These are phyloP conservation scores for Otis tarda DNA, from an alignment of 2,113 vertebrate genomes.

Conservation along the genomic window DNA sequence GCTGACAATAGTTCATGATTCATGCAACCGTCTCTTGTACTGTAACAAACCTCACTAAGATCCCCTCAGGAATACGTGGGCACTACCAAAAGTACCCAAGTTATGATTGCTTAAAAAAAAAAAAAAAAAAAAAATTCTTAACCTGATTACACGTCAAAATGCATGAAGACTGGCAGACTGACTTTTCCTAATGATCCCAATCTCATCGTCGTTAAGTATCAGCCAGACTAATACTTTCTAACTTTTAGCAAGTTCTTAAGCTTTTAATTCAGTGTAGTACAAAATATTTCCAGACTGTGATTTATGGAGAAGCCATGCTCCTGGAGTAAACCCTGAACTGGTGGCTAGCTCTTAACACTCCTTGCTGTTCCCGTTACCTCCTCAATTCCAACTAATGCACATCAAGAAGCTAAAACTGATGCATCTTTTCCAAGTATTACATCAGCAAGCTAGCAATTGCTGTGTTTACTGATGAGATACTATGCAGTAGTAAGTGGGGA, in stretches of 20 bases:
- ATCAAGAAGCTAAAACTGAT: not conserved
- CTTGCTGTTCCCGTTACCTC: not conserved
- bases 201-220: not conserved
- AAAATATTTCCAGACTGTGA: not conserved
- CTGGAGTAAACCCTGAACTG: not conserved
- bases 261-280: not conserved
- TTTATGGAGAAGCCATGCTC: not conserved
- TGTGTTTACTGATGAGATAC: not conserved
- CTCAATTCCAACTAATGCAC: not conserved
- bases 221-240: not conserved
- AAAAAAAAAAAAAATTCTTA: not conserved
- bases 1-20: not conserved
- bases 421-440: not conserved
- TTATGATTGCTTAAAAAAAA: not conserved
- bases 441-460: not conserved
- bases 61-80: not conserved
- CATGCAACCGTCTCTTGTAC: not conserved
- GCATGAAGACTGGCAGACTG: not conserved
- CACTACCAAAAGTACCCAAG: not conserved
- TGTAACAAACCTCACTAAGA: slow-evolving; percentile 40
- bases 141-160: not conserved
- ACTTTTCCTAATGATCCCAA: not conserved
- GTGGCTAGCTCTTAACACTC: not conserved
- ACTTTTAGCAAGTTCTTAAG: not conserved
- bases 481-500: not conserved